Conservation (phyloP, 2,888 invertebrate species). For the Stenodera caucasica region DNA sequence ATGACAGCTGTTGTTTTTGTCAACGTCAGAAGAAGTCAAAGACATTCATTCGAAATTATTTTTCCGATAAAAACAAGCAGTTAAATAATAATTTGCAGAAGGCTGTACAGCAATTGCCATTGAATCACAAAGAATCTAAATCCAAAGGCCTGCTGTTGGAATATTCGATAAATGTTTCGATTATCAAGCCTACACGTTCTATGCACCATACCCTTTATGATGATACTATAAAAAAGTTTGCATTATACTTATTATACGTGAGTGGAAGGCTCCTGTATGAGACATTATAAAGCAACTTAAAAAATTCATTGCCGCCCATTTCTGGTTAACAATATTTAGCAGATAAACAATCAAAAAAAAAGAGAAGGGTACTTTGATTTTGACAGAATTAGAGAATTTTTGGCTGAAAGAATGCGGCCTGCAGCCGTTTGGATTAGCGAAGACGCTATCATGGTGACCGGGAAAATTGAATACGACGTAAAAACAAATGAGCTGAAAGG, state of each 20-base stretch:
- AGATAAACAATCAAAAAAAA: not conserved
- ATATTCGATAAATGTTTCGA: too few relatives aligned
- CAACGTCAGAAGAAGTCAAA: too few relatives aligned
- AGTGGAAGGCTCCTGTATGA: constrained; percentile 21
- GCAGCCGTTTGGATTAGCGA: not conserved
- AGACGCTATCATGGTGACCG: constrained; percentile 4
- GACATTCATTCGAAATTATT: too few relatives aligned
- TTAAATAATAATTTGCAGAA: too few relatives aligned
- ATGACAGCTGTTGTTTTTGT: too few relatives aligned
- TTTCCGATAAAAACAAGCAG: too few relatives aligned
- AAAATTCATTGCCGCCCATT: not conserved
- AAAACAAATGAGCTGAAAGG: not conserved
- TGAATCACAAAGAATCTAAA: too few relatives aligned
- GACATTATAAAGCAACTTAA: constrained; percentile 5
- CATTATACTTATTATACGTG: constrained; percentile 19
- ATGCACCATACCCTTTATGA: not conserved
- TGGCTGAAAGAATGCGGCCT: not conserved
- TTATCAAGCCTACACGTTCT: too few relatives aligned
- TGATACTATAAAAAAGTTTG: constrained; percentile 16
- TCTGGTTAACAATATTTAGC: not conserved
- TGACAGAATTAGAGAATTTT: not conserved
- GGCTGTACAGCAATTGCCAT: too few relatives aligned
- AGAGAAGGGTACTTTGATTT: not conserved
- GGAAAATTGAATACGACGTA: not conserved
- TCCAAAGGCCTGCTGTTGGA: too few relatives aligned